Evolutionary conservation across 1,140 invertebrate species (phyloP).

Genomic region (Lordiphosa collinella): DNA sequence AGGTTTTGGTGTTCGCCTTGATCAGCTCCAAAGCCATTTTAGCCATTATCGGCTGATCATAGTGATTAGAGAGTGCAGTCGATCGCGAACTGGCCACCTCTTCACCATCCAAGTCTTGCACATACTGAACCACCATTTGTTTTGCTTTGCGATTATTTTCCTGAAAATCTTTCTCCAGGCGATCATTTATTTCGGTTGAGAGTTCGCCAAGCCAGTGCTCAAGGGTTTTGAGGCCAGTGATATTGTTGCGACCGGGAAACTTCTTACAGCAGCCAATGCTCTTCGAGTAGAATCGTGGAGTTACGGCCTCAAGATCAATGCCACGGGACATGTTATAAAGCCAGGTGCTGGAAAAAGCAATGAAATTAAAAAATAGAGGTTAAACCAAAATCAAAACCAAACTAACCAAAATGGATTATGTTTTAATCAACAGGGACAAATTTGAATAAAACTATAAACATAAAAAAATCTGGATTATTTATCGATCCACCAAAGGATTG

Average conservation of each 20-base stretch:
- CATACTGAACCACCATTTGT: constrained; percentile 84
- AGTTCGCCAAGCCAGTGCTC: constrained; percentile 91
- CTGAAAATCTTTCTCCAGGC: constrained; percentile 89
- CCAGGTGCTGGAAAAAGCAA: constrained; percentile 83
- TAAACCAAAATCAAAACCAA: too few relatives aligned
- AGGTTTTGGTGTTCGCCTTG: constrained; percentile 80
- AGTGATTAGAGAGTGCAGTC: constrained; percentile 62
- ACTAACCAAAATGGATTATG: too few relatives aligned
- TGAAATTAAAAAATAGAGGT: too few relatives aligned
- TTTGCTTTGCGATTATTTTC: constrained; percentile 86
- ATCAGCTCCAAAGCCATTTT: constrained; percentile 83
- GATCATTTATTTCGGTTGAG: constrained; percentile 89
- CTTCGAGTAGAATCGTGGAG: constrained; percentile 90
- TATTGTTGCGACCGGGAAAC: constrained; percentile 90
- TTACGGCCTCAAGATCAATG: constrained; percentile 92
- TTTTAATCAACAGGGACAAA: too few relatives aligned
- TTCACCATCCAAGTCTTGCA: constrained; percentile 82
- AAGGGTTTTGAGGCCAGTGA: constrained; percentile 86
- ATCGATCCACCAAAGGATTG: too few relatives aligned
- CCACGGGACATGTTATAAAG: constrained; percentile 93
- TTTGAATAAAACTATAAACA: too few relatives aligned
- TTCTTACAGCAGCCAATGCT: constrained; percentile 98
- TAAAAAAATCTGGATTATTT: too few relatives aligned
- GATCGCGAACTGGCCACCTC: constrained; percentile 83
- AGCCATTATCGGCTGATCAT: constrained; percentile 83